Percentiles rank a stretch among this genome's conserved stretches.
Conservation (phyloP, 2,113 vertebrate genomes). For the Pseudois nayaur region DNA sequence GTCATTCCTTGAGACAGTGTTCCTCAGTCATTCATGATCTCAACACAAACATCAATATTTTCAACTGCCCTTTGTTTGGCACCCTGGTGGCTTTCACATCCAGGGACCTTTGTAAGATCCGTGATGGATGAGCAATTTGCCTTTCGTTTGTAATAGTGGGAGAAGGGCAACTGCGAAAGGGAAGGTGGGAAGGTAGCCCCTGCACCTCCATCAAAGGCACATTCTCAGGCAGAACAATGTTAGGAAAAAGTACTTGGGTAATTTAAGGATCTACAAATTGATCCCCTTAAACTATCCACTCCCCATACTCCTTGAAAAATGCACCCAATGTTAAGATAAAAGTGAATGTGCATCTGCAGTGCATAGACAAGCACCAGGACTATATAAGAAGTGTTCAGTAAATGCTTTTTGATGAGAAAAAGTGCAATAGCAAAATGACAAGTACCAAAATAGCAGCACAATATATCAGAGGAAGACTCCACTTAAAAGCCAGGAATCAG, state of each 20-base stretch:
- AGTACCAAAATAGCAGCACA: constrained; percentile 23
- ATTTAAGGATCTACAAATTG: background rate
- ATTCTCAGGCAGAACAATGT: background rate
- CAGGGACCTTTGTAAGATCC: background rate
- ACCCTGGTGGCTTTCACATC: background rate
- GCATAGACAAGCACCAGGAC: background rate
- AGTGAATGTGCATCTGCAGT: background rate
- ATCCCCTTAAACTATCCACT: background rate
- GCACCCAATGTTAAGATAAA: background rate
- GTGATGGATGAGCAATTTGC: background rate
- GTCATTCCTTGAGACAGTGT: background rate
- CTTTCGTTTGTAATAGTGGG: background rate
- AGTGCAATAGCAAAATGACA: constrained; percentile 11
- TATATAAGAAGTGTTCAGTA: background rate
- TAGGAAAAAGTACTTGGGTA: background rate
- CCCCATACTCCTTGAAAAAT: background rate
- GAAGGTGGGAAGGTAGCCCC: background rate
- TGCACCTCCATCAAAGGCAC: background rate
- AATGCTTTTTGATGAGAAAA: constrained; percentile 45
- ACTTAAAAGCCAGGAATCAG: constrained; percentile 54
- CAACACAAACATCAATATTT: background rate
- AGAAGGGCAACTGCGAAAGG: background rate
- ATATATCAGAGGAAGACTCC: constrained; percentile 7
- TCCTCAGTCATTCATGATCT: background rate
- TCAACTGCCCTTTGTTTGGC: background rate